Evolutionary conservation across 2,888 invertebrate genomes (phyloP), one percentile per base, ranked within the genome.

Genomic region (Chloromyia formosa): DNA sequence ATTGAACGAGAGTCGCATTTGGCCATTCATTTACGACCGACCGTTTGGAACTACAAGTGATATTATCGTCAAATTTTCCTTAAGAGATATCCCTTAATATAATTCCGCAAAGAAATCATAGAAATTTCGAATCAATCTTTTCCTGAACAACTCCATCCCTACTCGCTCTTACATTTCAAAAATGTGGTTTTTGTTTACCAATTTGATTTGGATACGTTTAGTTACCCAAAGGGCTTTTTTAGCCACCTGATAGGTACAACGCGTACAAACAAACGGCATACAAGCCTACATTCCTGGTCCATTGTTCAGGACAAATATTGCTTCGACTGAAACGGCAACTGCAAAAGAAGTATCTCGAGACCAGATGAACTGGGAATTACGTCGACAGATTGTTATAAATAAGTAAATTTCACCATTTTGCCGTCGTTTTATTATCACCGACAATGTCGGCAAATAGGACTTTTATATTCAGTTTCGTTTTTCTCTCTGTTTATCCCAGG

Each of bases 331-430:
- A 56, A 40, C 7, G 58, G 12, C 14, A 56, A 71, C 71, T 58
- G 71, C 58, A 22, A 42, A 71, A 71, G 58, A 58, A 71, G 56
- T 71, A 71, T 58, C 71, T 40, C 23, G 61, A 49, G 73, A 61
- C 58, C 60, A 61, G 60, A 45, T 73, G 73, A 73, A 73, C 73
- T 61, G 73, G 49, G 73, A 73, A 73, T 73, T 61, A 73, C 56
- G 14, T 35, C 60, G 35, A 49, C 35, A 45, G 49, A 20, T 5
- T 56, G 58, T 56, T 14, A 73, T 73, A 73, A 73, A 73, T 73
- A 73, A 73, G 73, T 73, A 73, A 73, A 73, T 73, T 73, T 73
- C 60, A 73, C 60, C 61, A 61, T 61, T 45, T 73, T 60, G 61
- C 73, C 35, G 35, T 40, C 73, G 61, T 61, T 73, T 73, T 73